These are phyloP conservation scores for Clostera curtula DNA, from an alignment of 2,888 invertebrate species.

Conservation along the genomic window DNA sequence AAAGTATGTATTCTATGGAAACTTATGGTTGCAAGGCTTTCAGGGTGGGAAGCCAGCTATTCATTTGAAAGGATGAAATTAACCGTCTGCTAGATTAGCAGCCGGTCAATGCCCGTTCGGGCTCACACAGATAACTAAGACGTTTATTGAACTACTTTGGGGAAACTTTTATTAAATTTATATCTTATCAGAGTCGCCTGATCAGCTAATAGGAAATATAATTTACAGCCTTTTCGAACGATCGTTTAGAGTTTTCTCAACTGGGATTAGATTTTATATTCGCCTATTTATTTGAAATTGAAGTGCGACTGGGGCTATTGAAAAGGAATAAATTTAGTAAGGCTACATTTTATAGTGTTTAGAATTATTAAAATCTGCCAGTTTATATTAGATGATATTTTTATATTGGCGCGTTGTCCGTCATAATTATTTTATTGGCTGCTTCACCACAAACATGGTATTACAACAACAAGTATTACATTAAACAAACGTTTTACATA, in stretches of 20 bases:
- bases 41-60: slow-evolving; percentile 45
- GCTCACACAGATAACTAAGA: slow-evolving; percentile 49
- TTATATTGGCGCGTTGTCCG: too few species aligned
- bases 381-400: too few species aligned
- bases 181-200: slow-evolving; percentile 27
- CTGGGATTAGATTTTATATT: slow-evolving; percentile 11
- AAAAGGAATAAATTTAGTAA: too few species aligned
- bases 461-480: too few species aligned
- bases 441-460: too few species aligned
- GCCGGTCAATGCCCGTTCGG: slow-evolving; percentile 41
- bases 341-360: too few species aligned
- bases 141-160: slow-evolving; percentile 45
- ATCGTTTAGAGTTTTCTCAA: slow-evolving; percentile 15
- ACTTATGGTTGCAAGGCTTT: slow-evolving; percentile 41
- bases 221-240: slow-evolving; percentile 23
- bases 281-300: background rate
- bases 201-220: slow-evolving; percentile 36
- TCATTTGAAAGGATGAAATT: slow-evolving; percentile 59
- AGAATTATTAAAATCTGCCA: too few species aligned
- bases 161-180: slow-evolving; percentile 43
- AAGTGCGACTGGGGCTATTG: background rate
- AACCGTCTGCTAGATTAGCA: slow-evolving; percentile 54
- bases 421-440: too few species aligned
- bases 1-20: too few species aligned
- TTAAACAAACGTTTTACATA: too few species aligned